phyloP scores from a whole-genome alignment of 2,113 vertebrate species.

The Turnix velox region DNA sequence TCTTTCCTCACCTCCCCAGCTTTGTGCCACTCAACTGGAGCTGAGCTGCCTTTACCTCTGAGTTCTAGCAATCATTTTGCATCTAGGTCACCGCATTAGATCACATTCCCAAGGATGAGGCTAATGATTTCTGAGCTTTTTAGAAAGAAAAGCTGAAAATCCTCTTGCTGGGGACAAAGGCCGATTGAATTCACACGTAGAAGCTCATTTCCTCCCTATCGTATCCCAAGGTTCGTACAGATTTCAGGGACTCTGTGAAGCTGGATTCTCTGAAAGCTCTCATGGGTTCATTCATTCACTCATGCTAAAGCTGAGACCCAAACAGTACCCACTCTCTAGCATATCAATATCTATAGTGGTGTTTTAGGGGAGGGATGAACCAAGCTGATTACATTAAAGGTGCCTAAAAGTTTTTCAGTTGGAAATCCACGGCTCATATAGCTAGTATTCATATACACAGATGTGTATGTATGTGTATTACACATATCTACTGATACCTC shows the following conservation, averaged over 20 bases:
- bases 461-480: neutral
- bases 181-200: neutral
- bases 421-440: neutral
- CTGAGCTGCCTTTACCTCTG: neutral
- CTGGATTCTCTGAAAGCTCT: neutral
- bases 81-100: slow-evolving; percentile 37
- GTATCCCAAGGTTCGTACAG: neutral
- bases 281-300: neutral
- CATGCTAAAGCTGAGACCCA: neutral
- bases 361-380: neutral
- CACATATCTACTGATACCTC: neutral
- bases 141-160: slow-evolving; percentile 33
- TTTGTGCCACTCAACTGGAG: neutral
- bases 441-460: neutral
- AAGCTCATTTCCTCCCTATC: neutral
- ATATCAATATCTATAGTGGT: accelerated
- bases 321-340: neutral
- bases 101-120: neutral
- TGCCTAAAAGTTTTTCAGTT: neutral
- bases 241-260: neutral
- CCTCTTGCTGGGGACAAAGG: neutral
- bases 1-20: neutral
- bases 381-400: neutral
- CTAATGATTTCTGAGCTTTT: slow-evolving; percentile 6
- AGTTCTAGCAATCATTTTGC: neutral